Percentiles rank a stretch among this genome's conserved stretches.
Evolutionary conservation across 2,797 vertebrate species (phyloP).

Genomic region (Chlorospingus flavigularis): DNA sequence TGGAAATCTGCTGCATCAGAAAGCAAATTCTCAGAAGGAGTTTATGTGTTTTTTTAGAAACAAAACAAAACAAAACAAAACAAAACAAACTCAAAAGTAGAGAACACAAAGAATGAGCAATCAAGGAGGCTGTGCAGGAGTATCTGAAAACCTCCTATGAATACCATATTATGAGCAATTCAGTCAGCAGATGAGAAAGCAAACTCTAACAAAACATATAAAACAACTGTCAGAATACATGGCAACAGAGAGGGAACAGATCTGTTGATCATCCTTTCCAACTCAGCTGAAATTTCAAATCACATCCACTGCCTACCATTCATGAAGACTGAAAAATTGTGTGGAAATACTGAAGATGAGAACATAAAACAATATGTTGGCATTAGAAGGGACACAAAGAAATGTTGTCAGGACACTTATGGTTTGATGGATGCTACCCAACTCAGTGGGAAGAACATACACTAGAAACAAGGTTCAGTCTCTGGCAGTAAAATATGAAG

Average conservation of each 20-base stretch:
- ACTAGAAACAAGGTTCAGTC: background rate
- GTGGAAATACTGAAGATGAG: background rate
- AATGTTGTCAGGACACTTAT: background rate
- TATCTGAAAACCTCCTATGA: background rate
- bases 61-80: background rate
- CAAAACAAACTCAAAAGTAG: background rate
- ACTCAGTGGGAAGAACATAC: background rate
- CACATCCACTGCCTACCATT: background rate
- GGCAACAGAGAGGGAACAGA: background rate
- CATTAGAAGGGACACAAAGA: background rate
- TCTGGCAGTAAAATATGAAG: background rate
- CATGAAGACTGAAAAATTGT: background rate
- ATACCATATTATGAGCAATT: background rate
- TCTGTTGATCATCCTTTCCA: background rate
- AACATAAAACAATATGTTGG: background rate
- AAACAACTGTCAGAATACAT: background rate
- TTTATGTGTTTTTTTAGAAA: background rate
- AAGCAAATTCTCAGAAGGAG: background rate
- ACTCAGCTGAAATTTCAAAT: background rate
- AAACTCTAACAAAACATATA: background rate
- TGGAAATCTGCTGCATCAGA: background rate
- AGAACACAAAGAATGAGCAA: background rate
- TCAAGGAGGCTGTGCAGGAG: background rate
- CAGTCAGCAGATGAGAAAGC: background rate
- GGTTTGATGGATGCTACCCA: background rate